Evolutionary conservation across 2,888 invertebrate species (phyloP).

Genomic region (Trileptium ribeirensis): DNA sequence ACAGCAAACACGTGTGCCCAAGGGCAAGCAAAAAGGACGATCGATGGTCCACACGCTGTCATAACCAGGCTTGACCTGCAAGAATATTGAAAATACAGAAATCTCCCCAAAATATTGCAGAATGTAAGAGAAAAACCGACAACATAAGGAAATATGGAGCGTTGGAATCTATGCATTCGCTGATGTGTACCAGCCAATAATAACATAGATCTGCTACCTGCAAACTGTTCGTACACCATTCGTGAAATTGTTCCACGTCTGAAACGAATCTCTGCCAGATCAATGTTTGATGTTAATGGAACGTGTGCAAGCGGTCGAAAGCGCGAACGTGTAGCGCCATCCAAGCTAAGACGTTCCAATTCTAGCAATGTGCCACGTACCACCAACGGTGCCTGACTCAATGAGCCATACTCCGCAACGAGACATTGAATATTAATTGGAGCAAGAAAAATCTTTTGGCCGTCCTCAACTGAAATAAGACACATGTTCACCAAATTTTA

Average conservation of each 20-base stretch:
- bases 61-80: too few species aligned
- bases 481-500: too few species aligned
- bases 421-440: slow-evolving; percentile 82
- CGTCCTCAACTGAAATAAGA: slow-evolving; percentile 66
- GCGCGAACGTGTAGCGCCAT: slow-evolving; percentile 68
- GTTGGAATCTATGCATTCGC: too few species aligned
- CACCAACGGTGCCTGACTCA: slow-evolving; percentile 67
- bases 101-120: too few species aligned
- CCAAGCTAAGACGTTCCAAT: slow-evolving; percentile 75
- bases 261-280: slow-evolving; percentile 77
- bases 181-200: too few species aligned
- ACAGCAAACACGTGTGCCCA: too few species aligned
- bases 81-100: too few species aligned
- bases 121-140: too few species aligned
- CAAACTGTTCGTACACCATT: slow-evolving; percentile 63
- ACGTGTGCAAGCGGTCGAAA: slow-evolving; percentile 74
- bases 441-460: slow-evolving; percentile 84
- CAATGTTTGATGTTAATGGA: slow-evolving; percentile 80
- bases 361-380: slow-evolving; percentile 75
- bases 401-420: slow-evolving; percentile 72
- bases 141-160: too few species aligned
- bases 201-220: too few species aligned
- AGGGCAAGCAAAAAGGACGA: too few species aligned
- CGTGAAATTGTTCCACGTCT: slow-evolving; percentile 65
- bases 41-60: too few species aligned